A percentile compares a stretch with the other conserved stretches of the same genome.
phyloP scores from a whole-genome alignment of 1,140 invertebrate species.

The Cecropterus lyciades region DNA sequence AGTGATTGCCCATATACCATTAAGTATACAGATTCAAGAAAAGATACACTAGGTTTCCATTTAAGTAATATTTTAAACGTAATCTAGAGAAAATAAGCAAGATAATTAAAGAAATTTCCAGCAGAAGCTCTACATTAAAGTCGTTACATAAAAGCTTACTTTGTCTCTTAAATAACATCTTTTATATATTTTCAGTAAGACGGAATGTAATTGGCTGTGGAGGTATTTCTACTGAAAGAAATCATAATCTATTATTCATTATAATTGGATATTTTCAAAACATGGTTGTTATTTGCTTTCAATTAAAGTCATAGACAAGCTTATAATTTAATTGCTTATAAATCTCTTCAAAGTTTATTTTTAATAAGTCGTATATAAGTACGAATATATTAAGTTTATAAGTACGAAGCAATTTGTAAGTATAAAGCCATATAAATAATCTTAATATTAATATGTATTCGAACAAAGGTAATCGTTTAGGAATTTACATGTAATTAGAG shows the following conservation, averaged over 20 bases:
- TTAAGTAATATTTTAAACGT: not conserved
- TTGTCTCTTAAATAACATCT: conserved; percentile 25
- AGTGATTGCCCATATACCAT: too few species aligned
- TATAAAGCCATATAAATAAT: too few species aligned
- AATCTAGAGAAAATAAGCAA: not conserved
- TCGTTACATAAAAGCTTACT: conserved; percentile 13
- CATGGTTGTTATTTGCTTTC: conserved; percentile 14
- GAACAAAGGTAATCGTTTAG: too few species aligned
- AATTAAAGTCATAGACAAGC: conserved; percentile 2
- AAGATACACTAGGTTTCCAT: too few species aligned
- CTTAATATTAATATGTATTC: too few species aligned
- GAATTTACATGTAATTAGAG: too few species aligned
- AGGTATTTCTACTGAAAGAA: conserved; percentile 28
- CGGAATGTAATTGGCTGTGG: conserved; percentile 24
- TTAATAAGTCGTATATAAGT: too few species aligned
- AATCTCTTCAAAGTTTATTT: too few species aligned
- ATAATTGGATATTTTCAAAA: conserved; percentile 30
- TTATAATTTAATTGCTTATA: not conserved
- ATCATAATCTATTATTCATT: conserved; percentile 36
- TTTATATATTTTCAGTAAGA: conserved; percentile 29
- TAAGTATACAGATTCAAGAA: too few species aligned
- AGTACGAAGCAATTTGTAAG: too few species aligned
- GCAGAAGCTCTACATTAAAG: conserved; percentile 4
- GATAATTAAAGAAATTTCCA: not conserved
- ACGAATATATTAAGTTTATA: too few species aligned